phyloP scores from a whole-genome alignment of 2,888 invertebrate genomes.

The Meiosimyza platycephala region DNA sequence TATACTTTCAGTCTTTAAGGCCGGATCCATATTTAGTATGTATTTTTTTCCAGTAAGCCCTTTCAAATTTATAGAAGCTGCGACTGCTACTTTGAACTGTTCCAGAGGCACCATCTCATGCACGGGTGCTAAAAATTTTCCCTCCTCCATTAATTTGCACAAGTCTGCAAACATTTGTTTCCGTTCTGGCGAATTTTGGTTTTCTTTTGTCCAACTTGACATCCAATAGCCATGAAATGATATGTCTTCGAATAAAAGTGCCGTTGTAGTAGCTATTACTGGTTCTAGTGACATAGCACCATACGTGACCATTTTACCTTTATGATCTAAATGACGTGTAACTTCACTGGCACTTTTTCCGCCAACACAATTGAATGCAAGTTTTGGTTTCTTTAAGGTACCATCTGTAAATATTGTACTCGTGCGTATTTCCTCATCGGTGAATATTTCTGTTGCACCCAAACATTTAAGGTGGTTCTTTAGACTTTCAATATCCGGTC shows the following conservation, averaged over 20 bases:
- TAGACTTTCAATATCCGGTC: constrained; percentile 76
- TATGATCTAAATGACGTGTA: constrained; percentile 76
- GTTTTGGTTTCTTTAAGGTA: constrained; percentile 74
- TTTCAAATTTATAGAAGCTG: constrained; percentile 74
- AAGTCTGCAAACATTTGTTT: constrained; percentile 81
- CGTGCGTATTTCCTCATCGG: constrained; percentile 80
- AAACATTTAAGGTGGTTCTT: constrained; percentile 75
- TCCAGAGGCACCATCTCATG: constrained; percentile 77
- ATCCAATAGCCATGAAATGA: constrained; percentile 89
- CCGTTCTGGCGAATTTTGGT: constrained; percentile 71
- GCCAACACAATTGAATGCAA: constrained; percentile 94
- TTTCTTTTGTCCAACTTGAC: constrained; percentile 81
- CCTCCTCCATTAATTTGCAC: constrained; percentile 75
- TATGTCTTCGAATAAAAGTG: constrained; percentile 86
- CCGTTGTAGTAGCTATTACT: constrained; percentile 80
- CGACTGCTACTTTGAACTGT: constrained; percentile 80
- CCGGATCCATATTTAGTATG: constrained; percentile 66
- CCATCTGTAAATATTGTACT: constrained; percentile 72
- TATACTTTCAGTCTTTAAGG: background rate
- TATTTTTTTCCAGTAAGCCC: constrained; percentile 85
- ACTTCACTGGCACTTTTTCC: constrained; percentile 88
- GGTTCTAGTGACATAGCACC: constrained; percentile 94
- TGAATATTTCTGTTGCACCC: constrained; percentile 86
- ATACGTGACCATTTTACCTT: constrained; percentile 90
- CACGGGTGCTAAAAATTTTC: constrained; percentile 78